These are phyloP conservation scores for Megaceryle maxima DNA, from an alignment of 2,113 vertebrate species.

Conservation along the genomic window DNA sequence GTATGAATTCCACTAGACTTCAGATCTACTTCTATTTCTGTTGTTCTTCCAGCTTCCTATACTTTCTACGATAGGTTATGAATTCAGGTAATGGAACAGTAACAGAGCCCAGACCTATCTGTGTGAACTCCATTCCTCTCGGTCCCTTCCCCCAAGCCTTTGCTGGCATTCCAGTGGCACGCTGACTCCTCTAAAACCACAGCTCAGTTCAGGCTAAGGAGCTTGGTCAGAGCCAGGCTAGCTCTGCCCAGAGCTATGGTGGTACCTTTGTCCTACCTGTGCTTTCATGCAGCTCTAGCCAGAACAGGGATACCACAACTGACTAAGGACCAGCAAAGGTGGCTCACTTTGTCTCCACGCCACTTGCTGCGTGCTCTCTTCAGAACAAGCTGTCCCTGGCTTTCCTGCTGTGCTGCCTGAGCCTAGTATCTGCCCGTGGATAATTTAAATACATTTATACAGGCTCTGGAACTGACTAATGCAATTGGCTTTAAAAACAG, in stretches of 20 bases:
- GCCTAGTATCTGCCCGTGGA: neutral
- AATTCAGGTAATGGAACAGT: neutral
- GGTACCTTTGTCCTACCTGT: neutral
- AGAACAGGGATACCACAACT: neutral
- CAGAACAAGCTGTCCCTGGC: neutral
- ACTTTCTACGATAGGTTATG: fast-evolving
- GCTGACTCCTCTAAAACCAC: neutral
- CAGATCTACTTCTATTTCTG: neutral
- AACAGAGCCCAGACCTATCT: neutral
- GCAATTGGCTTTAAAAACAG: neutral
- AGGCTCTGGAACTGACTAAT: neutral
- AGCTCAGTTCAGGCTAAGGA: neutral
- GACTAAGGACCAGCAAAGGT: neutral
- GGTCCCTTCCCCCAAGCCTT: neutral
- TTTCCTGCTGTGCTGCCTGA: neutral
- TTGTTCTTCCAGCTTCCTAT: neutral
- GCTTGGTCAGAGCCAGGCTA: neutral
- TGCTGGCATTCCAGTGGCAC: neutral
- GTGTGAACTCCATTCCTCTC: neutral
- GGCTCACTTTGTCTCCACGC: neutral
- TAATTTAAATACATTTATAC: neutral
- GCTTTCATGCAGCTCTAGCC: neutral
- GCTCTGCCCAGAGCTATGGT: neutral
- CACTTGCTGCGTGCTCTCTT: neutral
- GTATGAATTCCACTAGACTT: neutral